Conservation (phyloP, 2,797 vertebrate genomes). For the Hyperoplus immaculatus region DNA sequence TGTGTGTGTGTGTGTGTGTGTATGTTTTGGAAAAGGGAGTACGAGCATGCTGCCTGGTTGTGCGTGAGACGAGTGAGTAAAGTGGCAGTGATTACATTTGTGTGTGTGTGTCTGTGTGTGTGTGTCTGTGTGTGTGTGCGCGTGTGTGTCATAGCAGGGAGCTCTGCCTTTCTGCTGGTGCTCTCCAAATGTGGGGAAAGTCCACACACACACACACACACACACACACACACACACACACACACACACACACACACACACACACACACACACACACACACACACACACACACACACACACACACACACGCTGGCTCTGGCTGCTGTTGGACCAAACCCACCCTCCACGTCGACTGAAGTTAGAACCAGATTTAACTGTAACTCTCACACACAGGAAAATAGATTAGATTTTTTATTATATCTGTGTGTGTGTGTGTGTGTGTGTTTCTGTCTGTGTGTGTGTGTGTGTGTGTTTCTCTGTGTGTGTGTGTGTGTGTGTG, state of each 20-base stretch:
- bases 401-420: not conserved
- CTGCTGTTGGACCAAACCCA: conserved; percentile 57
- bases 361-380: conserved; percentile 30
- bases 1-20: conserved; percentile 24
- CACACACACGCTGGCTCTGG: conserved; percentile 27
- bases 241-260: not conserved
- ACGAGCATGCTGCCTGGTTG: conserved; percentile 53
- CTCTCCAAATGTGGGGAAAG: conserved; percentile 47
- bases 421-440: too few relatives aligned
- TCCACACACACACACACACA: conserved; percentile 17
- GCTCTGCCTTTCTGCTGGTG: conserved; percentile 48
- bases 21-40: conserved; percentile 44
- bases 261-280: conserved; percentile 18
- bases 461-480: too few relatives aligned
- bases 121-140: conserved; percentile 32
- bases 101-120: conserved; percentile 36
- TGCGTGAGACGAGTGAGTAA: conserved; percentile 47
- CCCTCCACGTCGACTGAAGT: conserved; percentile 49
- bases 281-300: conserved; percentile 14
- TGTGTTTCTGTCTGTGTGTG: too few relatives aligned
- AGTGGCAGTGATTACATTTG: conserved; percentile 45
- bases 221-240: conserved; percentile 13
- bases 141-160: conserved; percentile 20
- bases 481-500: too few relatives aligned
- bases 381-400: not conserved